phyloP scores from a whole-genome alignment of 2,113 vertebrate species.

The Lichenostomus cassidix region DNA sequence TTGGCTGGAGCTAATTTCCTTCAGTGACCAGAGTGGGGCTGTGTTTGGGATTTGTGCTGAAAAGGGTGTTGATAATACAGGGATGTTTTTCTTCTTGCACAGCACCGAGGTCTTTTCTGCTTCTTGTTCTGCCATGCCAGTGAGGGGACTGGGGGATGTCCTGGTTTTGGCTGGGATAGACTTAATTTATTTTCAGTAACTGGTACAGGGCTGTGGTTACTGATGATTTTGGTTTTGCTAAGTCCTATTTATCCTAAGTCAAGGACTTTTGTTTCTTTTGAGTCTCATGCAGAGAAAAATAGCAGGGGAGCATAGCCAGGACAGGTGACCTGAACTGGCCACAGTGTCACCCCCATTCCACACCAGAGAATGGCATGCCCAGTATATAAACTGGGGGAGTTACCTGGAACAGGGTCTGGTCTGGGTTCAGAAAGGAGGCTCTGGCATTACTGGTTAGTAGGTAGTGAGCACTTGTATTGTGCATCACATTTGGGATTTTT shows the following conservation, averaged over 20 bases:
- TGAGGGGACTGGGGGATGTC: neutral
- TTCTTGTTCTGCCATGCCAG: accelerated
- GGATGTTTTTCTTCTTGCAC: neutral
- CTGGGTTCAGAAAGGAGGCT: neutral
- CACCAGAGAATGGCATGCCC: neutral
- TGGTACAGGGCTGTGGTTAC: no score
- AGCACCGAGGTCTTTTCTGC: neutral
- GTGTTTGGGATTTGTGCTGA: neutral
- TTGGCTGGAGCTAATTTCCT: neutral
- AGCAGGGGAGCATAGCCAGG: neutral
- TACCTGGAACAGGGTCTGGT: neutral
- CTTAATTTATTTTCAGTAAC: neutral
- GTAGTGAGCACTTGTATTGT: neutral
- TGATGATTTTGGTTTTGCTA: no score
- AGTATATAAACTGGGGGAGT: neutral
- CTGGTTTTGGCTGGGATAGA: neutral
- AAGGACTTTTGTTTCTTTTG: neutral
- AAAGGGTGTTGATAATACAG: neutral
- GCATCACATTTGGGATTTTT: neutral
- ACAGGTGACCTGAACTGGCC: neutral
- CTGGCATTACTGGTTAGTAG: neutral
- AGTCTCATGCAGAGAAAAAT: neutral
- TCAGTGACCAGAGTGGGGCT: neutral
- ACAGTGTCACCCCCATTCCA: neutral
- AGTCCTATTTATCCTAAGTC: no score